Evolutionary conservation across 2,797 vertebrate species (phyloP).

Genomic region (Ctenochaetus hawaiiensis): DNA sequence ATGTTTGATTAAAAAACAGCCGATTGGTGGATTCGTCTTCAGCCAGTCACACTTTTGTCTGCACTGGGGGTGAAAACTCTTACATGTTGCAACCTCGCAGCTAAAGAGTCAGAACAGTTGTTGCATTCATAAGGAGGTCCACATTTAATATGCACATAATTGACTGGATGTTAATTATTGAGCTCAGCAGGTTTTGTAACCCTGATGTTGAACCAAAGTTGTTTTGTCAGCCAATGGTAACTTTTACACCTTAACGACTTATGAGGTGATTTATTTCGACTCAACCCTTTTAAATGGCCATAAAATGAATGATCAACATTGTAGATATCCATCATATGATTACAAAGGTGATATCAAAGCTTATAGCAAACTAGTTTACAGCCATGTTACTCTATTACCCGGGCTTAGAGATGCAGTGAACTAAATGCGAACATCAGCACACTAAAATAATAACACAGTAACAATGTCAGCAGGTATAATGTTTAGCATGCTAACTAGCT

Average conservation of each 20-base stretch:
- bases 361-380: constrained; percentile 18
- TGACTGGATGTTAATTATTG: constrained; percentile 24
- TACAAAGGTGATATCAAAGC: constrained; percentile 27
- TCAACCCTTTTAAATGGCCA: constrained; percentile 40
- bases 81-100: constrained; percentile 36
- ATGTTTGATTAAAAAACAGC: constrained; percentile 30
- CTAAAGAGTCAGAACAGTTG: constrained; percentile 27
- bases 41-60: constrained; percentile 29
- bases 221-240: constrained; percentile 10
- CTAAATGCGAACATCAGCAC: neutral
- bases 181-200: constrained; percentile 25
- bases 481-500: neutral
- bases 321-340: constrained; percentile 36
- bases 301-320: constrained; percentile 43
- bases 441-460: neutral
- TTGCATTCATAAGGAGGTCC: constrained; percentile 6
- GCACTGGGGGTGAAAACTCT: constrained; percentile 23
- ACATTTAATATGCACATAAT: constrained; percentile 32
- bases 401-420: neutral
- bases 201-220: constrained; percentile 17
- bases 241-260: constrained; percentile 34
- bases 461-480: neutral
- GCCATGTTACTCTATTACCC: neutral
- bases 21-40: constrained; percentile 19
- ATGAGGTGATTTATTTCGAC: constrained; percentile 41